A percentile compares a stretch with the other conserved stretches of the same genome.
Evolutionary conservation across 2,888 invertebrate species (phyloP).

Genomic region (Ptychoptera contaminata): DNA sequence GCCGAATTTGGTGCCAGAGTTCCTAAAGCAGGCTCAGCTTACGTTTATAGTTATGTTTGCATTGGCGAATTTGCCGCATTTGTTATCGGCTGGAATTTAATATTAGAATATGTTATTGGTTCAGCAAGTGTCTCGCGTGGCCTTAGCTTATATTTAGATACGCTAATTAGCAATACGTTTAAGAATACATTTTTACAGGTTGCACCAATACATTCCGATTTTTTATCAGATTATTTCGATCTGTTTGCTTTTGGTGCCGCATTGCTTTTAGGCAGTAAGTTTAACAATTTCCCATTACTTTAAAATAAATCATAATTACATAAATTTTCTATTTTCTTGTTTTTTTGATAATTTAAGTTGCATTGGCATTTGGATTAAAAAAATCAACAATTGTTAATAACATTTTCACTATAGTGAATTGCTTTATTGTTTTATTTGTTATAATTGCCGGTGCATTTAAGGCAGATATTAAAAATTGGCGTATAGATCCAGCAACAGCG

Average conservation of each 20-base stretch:
- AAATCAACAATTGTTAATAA: conserved; percentile 66
- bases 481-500: conserved; percentile 28
- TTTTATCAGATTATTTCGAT: conserved; percentile 54
- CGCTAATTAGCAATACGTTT: conserved; percentile 44
- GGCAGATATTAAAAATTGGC: conserved; percentile 40
- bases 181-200: conserved; percentile 41
- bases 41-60: conserved; percentile 66
- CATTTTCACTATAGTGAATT: conserved; percentile 56
- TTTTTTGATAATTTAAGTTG: conserved; percentile 30
- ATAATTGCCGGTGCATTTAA: conserved; percentile 52
- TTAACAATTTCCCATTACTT: not conserved
- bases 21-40: conserved; percentile 76
- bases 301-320: not conserved
- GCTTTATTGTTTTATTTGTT: conserved; percentile 55
- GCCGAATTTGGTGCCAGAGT: conserved; percentile 77
- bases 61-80: conserved; percentile 79
- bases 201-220: conserved; percentile 40
- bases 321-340: not conserved
- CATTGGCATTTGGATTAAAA: conserved; percentile 62
- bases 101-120: conserved; percentile 69
- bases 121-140: conserved; percentile 63
- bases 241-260: conserved; percentile 54
- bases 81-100: conserved; percentile 81
- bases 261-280: conserved; percentile 46
- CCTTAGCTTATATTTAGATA: conserved; percentile 58